Evolutionary conservation across 2,113 vertebrate species (phyloP), one percentile per base, ranked within the genome.

Genomic region (Larimichthys crocea): DNA sequence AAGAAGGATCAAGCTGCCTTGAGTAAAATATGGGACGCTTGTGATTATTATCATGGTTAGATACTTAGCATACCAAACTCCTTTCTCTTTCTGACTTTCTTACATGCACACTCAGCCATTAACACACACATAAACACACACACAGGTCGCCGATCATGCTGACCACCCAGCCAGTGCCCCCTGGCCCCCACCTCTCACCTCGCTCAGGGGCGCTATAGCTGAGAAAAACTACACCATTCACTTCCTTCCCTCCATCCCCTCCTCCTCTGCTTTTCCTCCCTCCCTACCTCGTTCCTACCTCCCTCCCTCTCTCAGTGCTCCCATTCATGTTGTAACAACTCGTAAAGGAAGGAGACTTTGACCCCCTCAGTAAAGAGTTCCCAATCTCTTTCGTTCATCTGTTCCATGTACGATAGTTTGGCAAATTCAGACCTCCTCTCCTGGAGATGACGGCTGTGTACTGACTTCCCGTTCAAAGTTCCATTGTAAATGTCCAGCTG

Each of bases 331-430:
- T 90, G 92, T 92, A 94, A 95, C 94, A 93, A 94, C 94, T 95
- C 91, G 56, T 95, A 95, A 95, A 96, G 91, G 86, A 88, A 92
- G 78, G 90, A 91, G 94, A 95, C 95, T 95, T 95, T 95, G 95
- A 96, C 94, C 95, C 84, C 74, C 55, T 91, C 83, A 80, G 90
- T 91, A 85, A 91, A 92, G 93, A 77, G 80, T 74, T 90, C 90
- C 84, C 88, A 60, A 71, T 82, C 83, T 77, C 69, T 79, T 66
- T 76, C 17, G 72, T 68, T 88, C 82, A 86, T 90, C 88, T 79
- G 83, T 67, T 62, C 55, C 50, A 72, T 73, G 73, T 78, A 60
- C 76, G 79, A 74, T 82, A 64, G 79, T 76, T 75, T 26, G 71
- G 85, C 72, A 83, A 79, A 89, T 82, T 80, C 56, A 46, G 65